Evolutionary conservation across 2,113 vertebrate species (phyloP), one percentile per base, ranked within the genome.

Genomic region (Nibea coibor): DNA sequence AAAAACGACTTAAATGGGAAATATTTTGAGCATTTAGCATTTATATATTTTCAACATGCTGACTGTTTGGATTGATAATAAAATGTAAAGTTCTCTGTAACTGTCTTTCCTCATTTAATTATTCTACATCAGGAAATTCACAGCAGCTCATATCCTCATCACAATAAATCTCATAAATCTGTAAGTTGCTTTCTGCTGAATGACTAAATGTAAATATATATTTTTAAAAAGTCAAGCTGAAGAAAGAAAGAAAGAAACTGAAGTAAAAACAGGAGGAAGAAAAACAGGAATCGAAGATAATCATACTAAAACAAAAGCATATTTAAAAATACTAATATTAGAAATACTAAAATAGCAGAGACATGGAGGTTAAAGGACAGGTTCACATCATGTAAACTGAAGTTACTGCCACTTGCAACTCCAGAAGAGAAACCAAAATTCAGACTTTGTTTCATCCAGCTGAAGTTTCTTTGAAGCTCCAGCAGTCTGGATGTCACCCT

Each of bases 31-130:
- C 12, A 19, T 17, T 39, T 39, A 39, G 35, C 35, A 39, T 39
- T 6, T 3, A 15, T 1, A 31, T 53, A 31, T 82, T 78, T 84
- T 80, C 35, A 75, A 79, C 20, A 43, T 61, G 19, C 11, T 79
- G 5, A 43, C 10, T 71, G 64, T 85, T 80, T 66, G 45, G 59
- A 87, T 72, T 53, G 45, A 63, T 61, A 86, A 86, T 84, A 87
- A 87, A 90, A 54, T 54, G 12, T 42, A 47, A 59, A 64, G n/a
- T 54, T 61, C 10, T 66, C 22, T 66, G 20, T 78, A 61, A 35
- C 61, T 3, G 39, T 51, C 24, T 68, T 31, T 16, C n/a, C 35
- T 81, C 43, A 6, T 72, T 68, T 45, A 39, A 39, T 39, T 1
- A 39, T 39, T 39, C 35, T 7, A 39, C 35, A 39, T 7, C 4